Percentiles rank a stretch among this genome's conserved stretches.
These are phyloP conservation scores for Kobus ellipsiprymnus DNA, from an alignment of 2,113 vertebrate species.

Conservation along the genomic window DNA sequence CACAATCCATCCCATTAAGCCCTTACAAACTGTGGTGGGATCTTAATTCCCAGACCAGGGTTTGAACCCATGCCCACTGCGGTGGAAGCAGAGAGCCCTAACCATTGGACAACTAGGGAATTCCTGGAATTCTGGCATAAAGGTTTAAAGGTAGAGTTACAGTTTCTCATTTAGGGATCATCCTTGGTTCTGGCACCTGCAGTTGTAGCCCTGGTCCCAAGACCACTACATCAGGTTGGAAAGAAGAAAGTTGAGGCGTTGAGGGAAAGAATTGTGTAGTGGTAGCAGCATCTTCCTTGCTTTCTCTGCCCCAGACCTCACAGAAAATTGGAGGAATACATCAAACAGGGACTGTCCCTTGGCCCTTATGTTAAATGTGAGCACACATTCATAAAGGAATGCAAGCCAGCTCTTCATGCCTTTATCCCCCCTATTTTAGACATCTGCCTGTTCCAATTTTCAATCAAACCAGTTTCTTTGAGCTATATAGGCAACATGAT, in stretches of 20 bases:
- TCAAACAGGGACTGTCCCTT: background rate
- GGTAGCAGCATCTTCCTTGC: background rate
- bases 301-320: background rate
- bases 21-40: background rate
- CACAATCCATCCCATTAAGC: background rate
- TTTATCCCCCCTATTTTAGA: background rate
- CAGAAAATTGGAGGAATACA: background rate
- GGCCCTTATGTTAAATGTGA: background rate
- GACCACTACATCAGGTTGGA: background rate
- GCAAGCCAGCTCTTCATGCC: background rate
- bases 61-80: background rate
- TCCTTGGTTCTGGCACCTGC: background rate
- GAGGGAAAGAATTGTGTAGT: background rate
- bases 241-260: background rate
- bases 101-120: background rate
- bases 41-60: background rate
- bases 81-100: background rate
- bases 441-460: background rate
- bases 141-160: background rate
- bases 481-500: background rate
- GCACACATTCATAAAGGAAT: background rate
- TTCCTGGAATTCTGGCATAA: background rate
- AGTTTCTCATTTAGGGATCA: background rate
- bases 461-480: background rate
- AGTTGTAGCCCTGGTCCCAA: background rate